These are phyloP conservation scores for Astur gentilis DNA, from an alignment of 2,113 vertebrate species.

Conservation along the genomic window DNA sequence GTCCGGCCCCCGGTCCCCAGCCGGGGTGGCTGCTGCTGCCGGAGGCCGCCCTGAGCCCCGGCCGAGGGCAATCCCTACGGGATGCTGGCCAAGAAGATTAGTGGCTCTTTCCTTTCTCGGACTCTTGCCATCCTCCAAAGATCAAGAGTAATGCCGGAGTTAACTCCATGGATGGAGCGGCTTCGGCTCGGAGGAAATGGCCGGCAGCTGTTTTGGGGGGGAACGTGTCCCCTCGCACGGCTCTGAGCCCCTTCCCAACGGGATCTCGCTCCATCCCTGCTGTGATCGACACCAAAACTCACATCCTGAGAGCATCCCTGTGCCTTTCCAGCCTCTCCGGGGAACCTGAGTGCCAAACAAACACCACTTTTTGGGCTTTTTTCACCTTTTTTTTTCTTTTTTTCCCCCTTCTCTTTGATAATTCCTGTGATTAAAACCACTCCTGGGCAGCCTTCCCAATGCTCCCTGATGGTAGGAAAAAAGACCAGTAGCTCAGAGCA, in stretches of 20 bases:
- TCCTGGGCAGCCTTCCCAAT: not conserved
- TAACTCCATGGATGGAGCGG: not conserved
- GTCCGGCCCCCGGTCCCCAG: accelerated
- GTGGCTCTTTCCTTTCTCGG: not conserved
- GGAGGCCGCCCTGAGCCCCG: not conserved
- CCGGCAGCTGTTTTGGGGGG: not conserved
- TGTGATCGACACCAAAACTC: not conserved
- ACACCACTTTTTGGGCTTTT: not conserved
- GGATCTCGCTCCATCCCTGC: not conserved
- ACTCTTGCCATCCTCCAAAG: not conserved
- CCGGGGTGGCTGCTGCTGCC: not conserved
- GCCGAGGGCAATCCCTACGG: not conserved
- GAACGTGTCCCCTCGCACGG: accelerated
- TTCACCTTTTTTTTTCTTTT: accelerated
- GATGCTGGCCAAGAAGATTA: not conserved
- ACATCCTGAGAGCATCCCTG: not conserved
- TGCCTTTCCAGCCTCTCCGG: not conserved
- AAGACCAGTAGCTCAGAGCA: slow-evolving; percentile 8
- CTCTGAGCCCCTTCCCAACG: not conserved
- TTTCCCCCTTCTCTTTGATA: not conserved
- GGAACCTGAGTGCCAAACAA: not conserved
- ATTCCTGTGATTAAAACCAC: not conserved
- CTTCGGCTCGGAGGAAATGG: not conserved
- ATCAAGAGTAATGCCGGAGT: accelerated
- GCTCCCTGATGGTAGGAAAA: not conserved